phyloP scores from a whole-genome alignment of 1,140 invertebrate species.

The Aphelinus atriplicis region DNA sequence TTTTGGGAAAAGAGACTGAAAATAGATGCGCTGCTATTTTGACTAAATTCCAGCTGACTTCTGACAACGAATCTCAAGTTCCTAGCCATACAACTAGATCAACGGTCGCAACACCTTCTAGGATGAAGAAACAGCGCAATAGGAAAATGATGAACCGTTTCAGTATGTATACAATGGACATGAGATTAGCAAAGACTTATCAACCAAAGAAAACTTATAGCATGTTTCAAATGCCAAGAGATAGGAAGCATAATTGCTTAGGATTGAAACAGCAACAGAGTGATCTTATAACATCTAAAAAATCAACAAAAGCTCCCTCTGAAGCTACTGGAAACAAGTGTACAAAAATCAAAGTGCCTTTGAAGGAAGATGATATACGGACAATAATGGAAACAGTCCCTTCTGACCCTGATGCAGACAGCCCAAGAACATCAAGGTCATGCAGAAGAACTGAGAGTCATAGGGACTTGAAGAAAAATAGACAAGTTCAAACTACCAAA shows the following conservation, averaged over 20 bases:
- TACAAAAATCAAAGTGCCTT: constrained; percentile 46
- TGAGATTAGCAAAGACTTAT: constrained; percentile 48
- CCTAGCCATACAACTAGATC: constrained; percentile 49
- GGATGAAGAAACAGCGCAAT: constrained; percentile 46
- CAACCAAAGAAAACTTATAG: constrained; percentile 43
- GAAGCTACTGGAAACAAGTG: constrained; percentile 38
- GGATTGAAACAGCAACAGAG: constrained; percentile 29
- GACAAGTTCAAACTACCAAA: constrained; percentile 21
- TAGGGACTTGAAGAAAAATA: constrained; percentile 8
- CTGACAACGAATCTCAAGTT: constrained; percentile 52
- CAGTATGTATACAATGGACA: constrained; percentile 54
- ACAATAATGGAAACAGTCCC: constrained; percentile 61
- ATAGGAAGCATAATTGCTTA: constrained; percentile 30
- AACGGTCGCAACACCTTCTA: constrained; percentile 40
- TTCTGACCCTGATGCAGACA: constrained; percentile 56
- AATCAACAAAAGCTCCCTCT: constrained; percentile 39
- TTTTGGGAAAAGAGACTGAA: constrained; percentile 55
- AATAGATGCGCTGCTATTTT: constrained; percentile 56
- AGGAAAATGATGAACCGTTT: constrained; percentile 48
- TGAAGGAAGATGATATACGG: constrained; percentile 60
- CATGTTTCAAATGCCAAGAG: constrained; percentile 22
- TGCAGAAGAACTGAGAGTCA: background rate
- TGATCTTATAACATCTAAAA: constrained; percentile 19
- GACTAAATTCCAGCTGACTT: constrained; percentile 51
- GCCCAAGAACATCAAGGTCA: constrained; percentile 10